Percentiles rank a stretch among this genome's conserved stretches.
phyloP scores from a whole-genome alignment of 2,888 invertebrate genomes.

The Incurvaria masculella region DNA sequence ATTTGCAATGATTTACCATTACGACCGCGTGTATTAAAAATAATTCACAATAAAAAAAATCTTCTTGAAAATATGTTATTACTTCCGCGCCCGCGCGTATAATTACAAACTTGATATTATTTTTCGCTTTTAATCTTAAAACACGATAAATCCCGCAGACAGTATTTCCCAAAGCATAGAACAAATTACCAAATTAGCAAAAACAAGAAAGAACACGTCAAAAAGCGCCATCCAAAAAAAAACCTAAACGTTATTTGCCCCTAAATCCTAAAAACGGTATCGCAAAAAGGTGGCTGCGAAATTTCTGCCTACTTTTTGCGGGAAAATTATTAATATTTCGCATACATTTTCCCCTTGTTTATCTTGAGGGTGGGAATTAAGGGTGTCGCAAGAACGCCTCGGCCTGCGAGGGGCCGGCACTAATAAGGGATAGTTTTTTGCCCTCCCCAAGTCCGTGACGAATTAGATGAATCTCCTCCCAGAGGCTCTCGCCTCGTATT shows the following conservation, averaged over 20 bases:
- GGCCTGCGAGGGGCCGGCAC: constrained; percentile 23
- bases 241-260: constrained; percentile 27
- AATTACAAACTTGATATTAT: too few species aligned
- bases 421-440: constrained; percentile 49
- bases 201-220: constrained; percentile 16
- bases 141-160: too few species aligned
- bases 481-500: too few species aligned
- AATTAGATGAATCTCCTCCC: too few species aligned
- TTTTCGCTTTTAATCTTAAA: too few species aligned
- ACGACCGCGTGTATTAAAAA: too few species aligned
- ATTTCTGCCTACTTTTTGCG: constrained; percentile 36
- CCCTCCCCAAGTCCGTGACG: constrained; percentile 3
- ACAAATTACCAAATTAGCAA: background rate
- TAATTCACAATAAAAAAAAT: too few species aligned
- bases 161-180: too few species aligned
- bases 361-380: constrained; percentile 36
- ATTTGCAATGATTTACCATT: too few species aligned
- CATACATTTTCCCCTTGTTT: constrained; percentile 44
- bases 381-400: constrained; percentile 14
- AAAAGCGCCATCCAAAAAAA: constrained; percentile 31
- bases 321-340: constrained; percentile 47
- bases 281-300: background rate
- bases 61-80: too few species aligned
- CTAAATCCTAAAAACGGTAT: background rate
- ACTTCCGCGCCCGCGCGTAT: too few species aligned